Base-by-base conservation (phyloP, 2,113 vertebrate genomes). In the Chinchilla lanigera region DNA sequence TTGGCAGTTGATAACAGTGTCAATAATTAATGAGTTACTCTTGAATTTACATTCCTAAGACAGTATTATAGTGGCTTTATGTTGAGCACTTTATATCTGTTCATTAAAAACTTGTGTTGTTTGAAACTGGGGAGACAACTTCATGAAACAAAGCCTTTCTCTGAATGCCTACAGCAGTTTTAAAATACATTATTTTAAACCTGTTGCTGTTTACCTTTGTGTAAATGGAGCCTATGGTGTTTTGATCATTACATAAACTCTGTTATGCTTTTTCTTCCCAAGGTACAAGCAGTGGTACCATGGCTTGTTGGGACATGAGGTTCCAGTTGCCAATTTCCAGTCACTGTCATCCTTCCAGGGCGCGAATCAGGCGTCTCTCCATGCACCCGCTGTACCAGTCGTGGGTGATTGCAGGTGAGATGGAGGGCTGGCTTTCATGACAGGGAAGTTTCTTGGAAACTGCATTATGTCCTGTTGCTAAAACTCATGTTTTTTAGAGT, bases 291-390 rank as follows among this genome's bases (percentile, higher is more conserved):
- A 99, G 99, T 77, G 99, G 99, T 71, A 99, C 99, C 96, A 99
- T 99, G 99, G 99, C 99, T 0, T 99, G 99, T 98, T 99, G 99
- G 99, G 99, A 99, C 93, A 99, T 99, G 99, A 98, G 99, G 91
- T 99, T 99, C 98, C 99, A 99, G 98, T 98, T 99, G 50, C 99
- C 99, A 1, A 99, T 99, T 97, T 99, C 99, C 56, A 99, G 99
- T 98, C 99, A 99, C 98, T 99, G 98, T 80, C 99, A 99, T 92
- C 99, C 99, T 28, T 99, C 99, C 38, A 98, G 99, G 86, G 99
- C 99, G 80, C 99, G 99, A 69, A 99, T 99, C 98, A 98, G 99
- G 92, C 99, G 99, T 19, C 98, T 99, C 81, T 99, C 99, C 26
- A 99, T 99, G 99, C 99, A 99, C 97, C 99, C 99, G 1, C 98